phyloP scores from a whole-genome alignment of 2,797 vertebrate genomes.

The Eulemur coronatus region DNA sequence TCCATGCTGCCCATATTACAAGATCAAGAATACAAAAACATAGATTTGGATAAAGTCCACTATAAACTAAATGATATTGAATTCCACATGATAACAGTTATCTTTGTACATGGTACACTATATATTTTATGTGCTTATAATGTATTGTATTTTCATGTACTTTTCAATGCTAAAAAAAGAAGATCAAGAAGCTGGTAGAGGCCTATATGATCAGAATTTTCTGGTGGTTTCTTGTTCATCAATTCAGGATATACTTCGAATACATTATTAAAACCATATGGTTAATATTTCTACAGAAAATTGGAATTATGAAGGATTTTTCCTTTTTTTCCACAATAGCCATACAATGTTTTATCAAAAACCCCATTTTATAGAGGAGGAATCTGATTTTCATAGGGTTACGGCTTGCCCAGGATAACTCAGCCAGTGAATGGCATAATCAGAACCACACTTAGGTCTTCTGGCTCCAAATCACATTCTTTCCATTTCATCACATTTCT shows the following conservation, averaged over 20 bases:
- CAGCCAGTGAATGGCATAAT: background rate
- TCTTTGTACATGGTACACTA: background rate
- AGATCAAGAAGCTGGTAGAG: background rate
- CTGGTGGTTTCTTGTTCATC: background rate
- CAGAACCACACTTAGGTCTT: background rate
- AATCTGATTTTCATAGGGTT: background rate
- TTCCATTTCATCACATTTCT: background rate
- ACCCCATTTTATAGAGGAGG: background rate
- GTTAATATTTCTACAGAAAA: background rate
- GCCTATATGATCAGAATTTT: background rate
- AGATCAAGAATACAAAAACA: background rate
- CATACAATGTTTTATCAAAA: background rate
- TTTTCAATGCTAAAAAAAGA: background rate
- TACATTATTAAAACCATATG: background rate
- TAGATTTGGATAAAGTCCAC: background rate
- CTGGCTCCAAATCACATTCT: background rate
- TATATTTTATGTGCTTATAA: background rate
- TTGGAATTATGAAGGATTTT: background rate
- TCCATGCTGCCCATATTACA: background rate
- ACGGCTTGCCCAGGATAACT: background rate
- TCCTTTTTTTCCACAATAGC: background rate
- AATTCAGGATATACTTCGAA: background rate
- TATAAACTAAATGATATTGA: background rate
- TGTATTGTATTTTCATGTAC: background rate
- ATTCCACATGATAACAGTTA: background rate